Conservation (phyloP, 2,888 invertebrate species). For the Habrosyne pyritoides region DNA sequence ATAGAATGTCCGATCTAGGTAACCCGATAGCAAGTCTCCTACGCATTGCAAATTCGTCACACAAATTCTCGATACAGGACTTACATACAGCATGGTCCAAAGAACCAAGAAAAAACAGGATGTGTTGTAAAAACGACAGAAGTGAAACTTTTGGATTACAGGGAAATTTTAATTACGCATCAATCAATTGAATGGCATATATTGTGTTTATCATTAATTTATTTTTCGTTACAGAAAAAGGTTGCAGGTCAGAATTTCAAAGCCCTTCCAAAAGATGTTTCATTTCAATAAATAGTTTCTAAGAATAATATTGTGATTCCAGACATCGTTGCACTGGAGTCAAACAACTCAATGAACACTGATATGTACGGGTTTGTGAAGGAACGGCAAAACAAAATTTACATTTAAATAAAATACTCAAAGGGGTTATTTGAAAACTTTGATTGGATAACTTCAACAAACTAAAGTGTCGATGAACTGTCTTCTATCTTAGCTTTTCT, state of each 20-base stretch:
- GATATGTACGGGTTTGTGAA: not conserved
- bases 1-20: slow-evolving; percentile 69
- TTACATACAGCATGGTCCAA: slow-evolving; percentile 18
- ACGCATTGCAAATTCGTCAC: slow-evolving; percentile 57
- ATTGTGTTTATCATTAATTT: no score
- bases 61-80: slow-evolving; percentile 24
- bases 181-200: no score
- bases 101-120: slow-evolving; percentile 8
- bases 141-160: no score
- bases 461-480: not conserved
- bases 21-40: slow-evolving; percentile 46
- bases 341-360: not conserved
- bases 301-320: not conserved
- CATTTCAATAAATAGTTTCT: no score
- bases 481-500: not conserved
- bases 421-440: not conserved
- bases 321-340: not conserved
- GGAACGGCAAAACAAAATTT: not conserved
- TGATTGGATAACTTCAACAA: not conserved
- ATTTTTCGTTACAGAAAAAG: no score
- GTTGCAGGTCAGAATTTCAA: no score
- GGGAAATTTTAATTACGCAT: no score
- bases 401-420: not conserved
- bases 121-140: no score
- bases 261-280: no score